These are phyloP conservation scores for Clarias batrachus DNA, from an alignment of 2,113 vertebrate genomes.

Conservation along the genomic window DNA sequence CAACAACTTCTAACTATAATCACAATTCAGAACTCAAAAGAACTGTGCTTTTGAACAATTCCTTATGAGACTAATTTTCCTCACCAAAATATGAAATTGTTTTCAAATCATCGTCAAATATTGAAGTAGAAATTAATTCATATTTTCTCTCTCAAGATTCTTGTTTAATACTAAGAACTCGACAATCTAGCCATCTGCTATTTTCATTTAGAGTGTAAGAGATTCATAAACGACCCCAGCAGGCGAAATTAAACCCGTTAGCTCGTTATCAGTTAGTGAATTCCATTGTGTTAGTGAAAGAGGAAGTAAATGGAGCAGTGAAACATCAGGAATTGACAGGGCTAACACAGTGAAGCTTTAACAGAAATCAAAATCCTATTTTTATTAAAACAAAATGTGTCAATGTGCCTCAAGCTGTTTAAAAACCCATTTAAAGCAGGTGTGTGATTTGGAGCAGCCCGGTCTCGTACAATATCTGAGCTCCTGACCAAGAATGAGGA, in stretches of 20 bases:
- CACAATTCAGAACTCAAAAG: neutral
- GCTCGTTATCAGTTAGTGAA: neutral
- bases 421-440: neutral
- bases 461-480: neutral
- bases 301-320: neutral
- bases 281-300: neutral
- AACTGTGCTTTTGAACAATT: neutral
- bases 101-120: neutral
- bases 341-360: neutral
- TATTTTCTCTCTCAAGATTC: neutral
- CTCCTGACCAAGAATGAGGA: neutral
- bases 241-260: neutral
- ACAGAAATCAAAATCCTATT: neutral
- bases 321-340: constrained; percentile 12
- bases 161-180: neutral
- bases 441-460: neutral
- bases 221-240: too few relatives aligned
- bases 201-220: neutral
- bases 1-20: neutral
- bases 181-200: neutral
- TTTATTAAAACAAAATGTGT: neutral
- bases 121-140: neutral
- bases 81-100: neutral
- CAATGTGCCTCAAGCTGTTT: neutral
- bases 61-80: neutral